Base-by-base conservation (phyloP, 2,797 vertebrate genomes). In the Ispidina picta region DNA sequence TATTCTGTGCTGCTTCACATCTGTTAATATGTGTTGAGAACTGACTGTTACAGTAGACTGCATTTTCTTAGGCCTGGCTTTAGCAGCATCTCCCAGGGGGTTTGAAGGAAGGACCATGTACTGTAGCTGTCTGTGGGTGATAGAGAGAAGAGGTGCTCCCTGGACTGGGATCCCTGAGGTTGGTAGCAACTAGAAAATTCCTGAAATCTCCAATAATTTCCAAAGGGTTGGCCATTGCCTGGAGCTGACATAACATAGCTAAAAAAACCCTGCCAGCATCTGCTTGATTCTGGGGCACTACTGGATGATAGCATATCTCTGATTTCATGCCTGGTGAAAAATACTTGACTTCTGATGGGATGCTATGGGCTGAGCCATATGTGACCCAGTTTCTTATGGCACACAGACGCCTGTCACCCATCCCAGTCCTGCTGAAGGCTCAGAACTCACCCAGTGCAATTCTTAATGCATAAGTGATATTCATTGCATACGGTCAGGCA, bases 11-110 rank as follows among this genome's bases (percentile, higher is more conserved):
- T 76, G 49, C 60, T 89, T 89, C 33, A 63, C 80, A 76, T 83
- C 71, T 93, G 60, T 68, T 83, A 92, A 58, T 88, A 73, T 86
- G 37, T 86, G 35, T 39, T 89, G 82, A 70, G 85, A 90, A 17
- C 49, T 63, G 68, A 29, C 60, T 86, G 64, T 46, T 86, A 14
- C 28, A 37, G 68, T 64, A 89, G 92, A 74, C 33, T 35, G 63
- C 41, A 20, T 88, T 91, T 91, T 31, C 56, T 73, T 88, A 66
- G 48, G 74, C 56, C n/a, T 88, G 74, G 63, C 16, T 91, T 88
- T 43, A 52, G 86, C 48, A 72, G n/a, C 31, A 78, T 9, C 15
- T 90, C 55, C 22, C 44, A 48, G 10, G 16, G 54, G 51, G 51
- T 80, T 5, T 54, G 73, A 65, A 81, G 48, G 77, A 43, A 69